These are phyloP conservation scores for Acipenser oxyrinchus DNA, from an alignment of 2,797 vertebrate species.

Conservation along the genomic window DNA sequence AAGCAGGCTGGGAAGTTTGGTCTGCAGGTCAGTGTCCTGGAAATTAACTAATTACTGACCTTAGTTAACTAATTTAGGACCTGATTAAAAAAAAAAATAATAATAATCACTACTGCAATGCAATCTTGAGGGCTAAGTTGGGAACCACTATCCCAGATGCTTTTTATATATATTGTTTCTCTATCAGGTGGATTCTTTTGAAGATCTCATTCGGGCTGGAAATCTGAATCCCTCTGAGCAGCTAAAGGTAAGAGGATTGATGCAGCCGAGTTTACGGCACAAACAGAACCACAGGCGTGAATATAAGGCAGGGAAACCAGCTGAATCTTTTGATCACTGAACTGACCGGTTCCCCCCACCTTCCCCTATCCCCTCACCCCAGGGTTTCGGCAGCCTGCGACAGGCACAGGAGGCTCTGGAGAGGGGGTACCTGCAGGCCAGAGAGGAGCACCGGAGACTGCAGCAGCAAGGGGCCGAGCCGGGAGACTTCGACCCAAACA, in stretches of 20 bases:
- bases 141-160: too few species aligned
- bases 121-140: too few species aligned
- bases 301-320: too few species aligned
- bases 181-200: constrained; percentile 66
- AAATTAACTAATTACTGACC: too few species aligned
- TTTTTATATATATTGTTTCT: neutral
- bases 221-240: constrained; percentile 48
- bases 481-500: constrained; percentile 61
- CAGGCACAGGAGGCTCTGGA: constrained; percentile 65
- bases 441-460: constrained; percentile 42
- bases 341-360: neutral
- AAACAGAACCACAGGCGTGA: too few species aligned
- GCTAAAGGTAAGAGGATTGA: constrained; percentile 52
- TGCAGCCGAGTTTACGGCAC: too few species aligned
- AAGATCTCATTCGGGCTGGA: constrained; percentile 45
- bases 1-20: constrained; percentile 53
- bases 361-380: neutral
- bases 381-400: constrained; percentile 60
- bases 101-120: too few species aligned
- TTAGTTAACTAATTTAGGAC: too few species aligned
- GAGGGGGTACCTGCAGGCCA: constrained; percentile 60
- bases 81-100: too few species aligned
- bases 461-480: constrained; percentile 29
- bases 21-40: constrained; percentile 51
- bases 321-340: too few species aligned